phyloP scores from a whole-genome alignment of 2,888 invertebrate species.

The Leucozona laternaria region DNA sequence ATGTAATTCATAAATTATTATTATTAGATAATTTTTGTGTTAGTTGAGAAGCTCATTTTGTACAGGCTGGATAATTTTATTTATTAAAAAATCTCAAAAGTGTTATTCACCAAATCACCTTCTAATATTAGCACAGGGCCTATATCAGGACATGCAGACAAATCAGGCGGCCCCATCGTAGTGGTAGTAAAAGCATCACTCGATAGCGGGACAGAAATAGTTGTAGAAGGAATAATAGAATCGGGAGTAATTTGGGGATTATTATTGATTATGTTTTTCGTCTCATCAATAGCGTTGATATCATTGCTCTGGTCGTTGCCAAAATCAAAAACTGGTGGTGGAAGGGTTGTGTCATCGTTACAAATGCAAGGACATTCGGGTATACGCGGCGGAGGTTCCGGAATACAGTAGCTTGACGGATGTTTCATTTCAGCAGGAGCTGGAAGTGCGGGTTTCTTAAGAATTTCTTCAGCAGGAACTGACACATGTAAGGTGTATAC shows the following conservation, averaged over 20 bases:
- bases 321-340: conserved; percentile 62
- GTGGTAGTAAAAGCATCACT: conserved; percentile 79
- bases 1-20: conserved; percentile 10
- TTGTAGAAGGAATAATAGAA: conserved; percentile 64
- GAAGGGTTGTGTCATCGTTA: conserved; percentile 36
- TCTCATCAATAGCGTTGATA: conserved; percentile 54
- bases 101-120: conserved; percentile 86
- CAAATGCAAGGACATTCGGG: conserved; percentile 83
- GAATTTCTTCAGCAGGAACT: conserved; percentile 86
- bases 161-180: conserved; percentile 78
- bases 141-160: conserved; percentile 87
- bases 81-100: conserved; percentile 11
- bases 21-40: conserved; percentile 21
- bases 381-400: conserved; percentile 82
- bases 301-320: conserved; percentile 64
- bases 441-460: conserved; percentile 25
- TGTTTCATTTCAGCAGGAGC: conserved; percentile 54
- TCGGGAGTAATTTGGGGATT: conserved; percentile 47
- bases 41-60: conserved; percentile 59
- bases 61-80: conserved; percentile 60
- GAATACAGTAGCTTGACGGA: conserved; percentile 78
- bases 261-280: conserved; percentile 19
- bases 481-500: conserved; percentile 92
- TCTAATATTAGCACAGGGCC: conserved; percentile 92
- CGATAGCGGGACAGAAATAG: conserved; percentile 61